Base-by-base conservation (phyloP, 2,113 vertebrate species). In the Jacana jacana region DNA sequence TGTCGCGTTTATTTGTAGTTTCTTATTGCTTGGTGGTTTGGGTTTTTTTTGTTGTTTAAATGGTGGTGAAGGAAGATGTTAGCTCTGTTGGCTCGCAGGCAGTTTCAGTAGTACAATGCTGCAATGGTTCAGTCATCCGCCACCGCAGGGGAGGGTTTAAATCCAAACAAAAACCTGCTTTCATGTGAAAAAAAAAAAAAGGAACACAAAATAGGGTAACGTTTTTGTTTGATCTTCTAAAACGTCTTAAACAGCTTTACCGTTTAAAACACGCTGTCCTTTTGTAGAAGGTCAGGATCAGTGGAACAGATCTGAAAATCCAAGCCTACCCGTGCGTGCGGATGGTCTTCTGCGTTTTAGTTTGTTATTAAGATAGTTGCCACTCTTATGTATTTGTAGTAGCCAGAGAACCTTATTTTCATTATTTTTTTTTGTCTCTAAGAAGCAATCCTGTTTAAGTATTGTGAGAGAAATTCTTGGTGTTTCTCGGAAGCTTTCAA, bases 161-260 rank as follows among this genome's bases (percentile, higher is more conserved):
- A 75, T 31, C 35, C 33, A 7, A 35, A 46, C 13, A 28, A 27
- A 75, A 23, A 13, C 7, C 20, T 42, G 35, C 33, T 35, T 79
- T 78, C 55, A 0, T 60, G 60, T 17, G n/a, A n/a, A n/a, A n/a
- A 4, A 20, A 66, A 28, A 52, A 24, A 52, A 24, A 35, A 37
- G 1, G 4, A 6, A 15, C 6, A 4, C 11, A 3, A 58, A 35
- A 58, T 18, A 18, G 39, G 4, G 10, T 69, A 30, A 7, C 4
- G 0, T 17, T 66, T 88, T 42, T 35, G 16, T 63, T 4, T 15
- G 3, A 12, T 42, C 17, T 39, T 55, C n/a, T 68, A 25, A 90
- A 78, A 70, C 18, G 7, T 28, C 8, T 63, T 51, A 49, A 49
- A n/a, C 1, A 4, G 68, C 22, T 93, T 85, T 33, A 7, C 35